phyloP scores from a whole-genome alignment of 1,140 invertebrate genomes.

The Diuraphis noxia region DNA sequence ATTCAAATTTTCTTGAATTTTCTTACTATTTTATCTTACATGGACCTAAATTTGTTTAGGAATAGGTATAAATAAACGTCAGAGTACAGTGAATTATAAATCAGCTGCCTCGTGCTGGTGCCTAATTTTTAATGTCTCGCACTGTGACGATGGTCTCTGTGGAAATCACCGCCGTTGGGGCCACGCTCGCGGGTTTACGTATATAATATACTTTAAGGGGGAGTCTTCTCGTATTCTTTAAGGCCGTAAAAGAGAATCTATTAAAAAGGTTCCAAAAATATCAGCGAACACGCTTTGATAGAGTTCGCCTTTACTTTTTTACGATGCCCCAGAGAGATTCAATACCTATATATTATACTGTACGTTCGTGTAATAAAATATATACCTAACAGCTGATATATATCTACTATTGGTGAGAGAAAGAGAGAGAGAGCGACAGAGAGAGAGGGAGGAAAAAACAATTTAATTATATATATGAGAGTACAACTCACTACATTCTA shows the following conservation, averaged over 20 bases:
- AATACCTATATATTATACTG: background rate
- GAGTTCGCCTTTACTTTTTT: background rate
- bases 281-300: background rate
- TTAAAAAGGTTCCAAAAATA: conserved; percentile 38
- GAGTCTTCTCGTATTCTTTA: background rate
- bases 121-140: conserved; percentile 1
- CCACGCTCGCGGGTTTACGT: background rate
- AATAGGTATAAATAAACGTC: background rate
- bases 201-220: background rate
- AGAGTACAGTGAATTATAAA: conserved; percentile 15
- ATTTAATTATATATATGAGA: background rate
- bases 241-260: conserved; percentile 37
- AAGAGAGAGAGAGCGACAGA: no score
- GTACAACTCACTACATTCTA: background rate
- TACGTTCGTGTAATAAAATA: background rate
- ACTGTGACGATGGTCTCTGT: background rate
- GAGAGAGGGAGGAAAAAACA: background rate
- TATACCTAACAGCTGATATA: background rate
- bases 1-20: no score
- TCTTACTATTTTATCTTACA: background rate
- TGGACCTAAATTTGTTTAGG: background rate
- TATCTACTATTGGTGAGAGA: background rate
- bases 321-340: background rate
- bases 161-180: conserved; percentile 8
- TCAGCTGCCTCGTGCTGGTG: background rate